Evolutionary conservation across 2,888 invertebrate species (phyloP).

Genomic region (Drosophila meridiana): DNA sequence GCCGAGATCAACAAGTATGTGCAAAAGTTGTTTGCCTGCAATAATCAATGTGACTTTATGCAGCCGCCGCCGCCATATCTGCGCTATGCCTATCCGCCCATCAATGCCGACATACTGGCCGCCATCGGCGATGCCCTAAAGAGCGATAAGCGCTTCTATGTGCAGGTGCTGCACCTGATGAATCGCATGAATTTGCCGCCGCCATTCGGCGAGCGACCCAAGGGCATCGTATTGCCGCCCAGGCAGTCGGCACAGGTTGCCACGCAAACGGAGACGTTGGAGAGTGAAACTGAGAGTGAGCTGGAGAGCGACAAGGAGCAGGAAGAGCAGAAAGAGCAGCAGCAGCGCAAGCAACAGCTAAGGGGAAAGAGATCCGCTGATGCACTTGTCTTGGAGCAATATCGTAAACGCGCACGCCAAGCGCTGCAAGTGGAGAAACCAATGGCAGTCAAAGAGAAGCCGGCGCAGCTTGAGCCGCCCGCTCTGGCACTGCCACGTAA

Average conservation of each 20-base stretch:
- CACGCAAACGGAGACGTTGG: constrained; percentile 77
- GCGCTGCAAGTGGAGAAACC: constrained; percentile 56
- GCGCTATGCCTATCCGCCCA: constrained; percentile 92
- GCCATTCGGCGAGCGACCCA: constrained; percentile 88
- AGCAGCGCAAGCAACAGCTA: not conserved
- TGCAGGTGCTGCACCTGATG: constrained; percentile 95
- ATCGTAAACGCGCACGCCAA: constrained; percentile 73
- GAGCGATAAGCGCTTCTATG: constrained; percentile 92
- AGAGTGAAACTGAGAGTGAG: constrained; percentile 75
- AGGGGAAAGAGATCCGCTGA: constrained; percentile 21
- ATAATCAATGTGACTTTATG: constrained; percentile 88
- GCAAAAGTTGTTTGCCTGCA: constrained; percentile 87
- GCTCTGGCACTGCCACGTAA: constrained; percentile 31
- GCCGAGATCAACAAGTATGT: constrained; percentile 85
- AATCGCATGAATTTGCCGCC: constrained; percentile 96
- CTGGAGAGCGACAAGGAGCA: constrained; percentile 82
- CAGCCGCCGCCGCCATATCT: constrained; percentile 92
- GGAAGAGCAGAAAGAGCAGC: constrained; percentile 20
- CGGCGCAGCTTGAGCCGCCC: not conserved
- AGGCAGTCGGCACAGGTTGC: constrained; percentile 27
- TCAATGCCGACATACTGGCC: constrained; percentile 89
- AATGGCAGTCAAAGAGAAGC: constrained; percentile 20
- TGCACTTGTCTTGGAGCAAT: constrained; percentile 55
- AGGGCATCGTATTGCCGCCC: constrained; percentile 11
- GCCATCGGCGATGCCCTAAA: constrained; percentile 92